Evolutionary conservation across 2,797 vertebrate species (phyloP).

Genomic region (Lagorchestes hirsutus): DNA sequence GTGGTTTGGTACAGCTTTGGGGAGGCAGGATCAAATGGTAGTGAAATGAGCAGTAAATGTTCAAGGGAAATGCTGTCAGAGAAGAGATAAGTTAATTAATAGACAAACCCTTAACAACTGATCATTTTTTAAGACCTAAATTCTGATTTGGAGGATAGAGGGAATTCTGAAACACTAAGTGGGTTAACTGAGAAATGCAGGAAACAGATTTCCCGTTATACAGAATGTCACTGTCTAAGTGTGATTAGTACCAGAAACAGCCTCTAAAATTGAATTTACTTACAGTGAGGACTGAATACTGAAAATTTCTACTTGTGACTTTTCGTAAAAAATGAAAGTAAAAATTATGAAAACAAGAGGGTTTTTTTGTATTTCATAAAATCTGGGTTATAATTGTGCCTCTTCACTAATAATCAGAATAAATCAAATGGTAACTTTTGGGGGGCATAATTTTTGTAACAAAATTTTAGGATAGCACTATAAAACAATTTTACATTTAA

Average conservation of each 20-base stretch:
- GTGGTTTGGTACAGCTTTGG: not conserved
- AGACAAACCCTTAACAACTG: not conserved
- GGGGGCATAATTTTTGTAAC: not conserved
- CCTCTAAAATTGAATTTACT: not conserved
- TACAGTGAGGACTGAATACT: not conserved
- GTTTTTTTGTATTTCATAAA: not conserved
- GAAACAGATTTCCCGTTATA: not conserved
- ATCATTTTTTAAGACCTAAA: not conserved
- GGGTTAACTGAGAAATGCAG: not conserved
- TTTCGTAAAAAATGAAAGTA: not conserved
- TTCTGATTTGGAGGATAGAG: not conserved
- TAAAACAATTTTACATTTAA: not conserved
- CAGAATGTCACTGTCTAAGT: not conserved
- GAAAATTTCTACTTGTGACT: not conserved
- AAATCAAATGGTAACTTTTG: not conserved
- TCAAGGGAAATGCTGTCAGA: not conserved
- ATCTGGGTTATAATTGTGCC: not conserved
- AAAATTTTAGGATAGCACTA: not conserved
- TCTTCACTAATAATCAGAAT: not conserved
- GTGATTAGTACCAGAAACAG: not conserved
- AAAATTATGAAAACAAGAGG: not conserved
- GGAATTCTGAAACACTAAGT: not conserved
- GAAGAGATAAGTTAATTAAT: not conserved
- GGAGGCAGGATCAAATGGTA: not conserved
- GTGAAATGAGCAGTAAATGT: not conserved